Base-by-base conservation (phyloP, 2,888 invertebrate genomes). In the Caenorhabditis sp. region DNA sequence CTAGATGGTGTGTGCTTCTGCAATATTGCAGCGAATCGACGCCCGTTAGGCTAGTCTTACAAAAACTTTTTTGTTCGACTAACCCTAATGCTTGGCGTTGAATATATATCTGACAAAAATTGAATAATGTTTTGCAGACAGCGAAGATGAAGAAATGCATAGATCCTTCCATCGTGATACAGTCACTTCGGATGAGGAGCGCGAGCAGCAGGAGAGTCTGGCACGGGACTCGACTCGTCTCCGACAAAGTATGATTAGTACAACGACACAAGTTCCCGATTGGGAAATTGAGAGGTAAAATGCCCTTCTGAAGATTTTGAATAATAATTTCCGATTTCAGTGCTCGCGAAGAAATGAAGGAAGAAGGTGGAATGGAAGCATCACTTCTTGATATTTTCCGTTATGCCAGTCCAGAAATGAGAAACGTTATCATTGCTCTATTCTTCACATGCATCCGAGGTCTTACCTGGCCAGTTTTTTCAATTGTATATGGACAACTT, bases 401-500 rank as follows among this genome's bases (percentile, higher is more conserved):
- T 25, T 84, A 77, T 61, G 72, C 83, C 5, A 64, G 64, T 36
- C 82, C 76, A 21, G 84, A 85, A 77, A 70, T 70, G 69, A 52
- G 67, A 17, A 59, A 74, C 14, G 68, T 83, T 23, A 10, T 80
- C 10, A 54, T 78, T 49, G 84, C 83, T 7, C 62, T 85, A 1
- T 57, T 83, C 25, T 64, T 80, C 59, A 71, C 83, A 8, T 63
- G 83, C 21, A 61, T 83, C 10, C 70, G 85, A 38, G 85, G 86
- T 12, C 59, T 80, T 10, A 81, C 82, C 7, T 86, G 83, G 84
- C 86, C 86, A 14, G 64, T 72, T 1, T 86, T 86, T 70, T 83
- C 86, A 1, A 74, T 86, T 54, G 78, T 86, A 8, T 86, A 86
- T 67, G 86, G 86, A 31, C 74, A 80, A 56, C 66, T 85, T n/a